phyloP scores from a whole-genome alignment of 2,888 invertebrate genomes.

The Adelognathus sp. region DNA sequence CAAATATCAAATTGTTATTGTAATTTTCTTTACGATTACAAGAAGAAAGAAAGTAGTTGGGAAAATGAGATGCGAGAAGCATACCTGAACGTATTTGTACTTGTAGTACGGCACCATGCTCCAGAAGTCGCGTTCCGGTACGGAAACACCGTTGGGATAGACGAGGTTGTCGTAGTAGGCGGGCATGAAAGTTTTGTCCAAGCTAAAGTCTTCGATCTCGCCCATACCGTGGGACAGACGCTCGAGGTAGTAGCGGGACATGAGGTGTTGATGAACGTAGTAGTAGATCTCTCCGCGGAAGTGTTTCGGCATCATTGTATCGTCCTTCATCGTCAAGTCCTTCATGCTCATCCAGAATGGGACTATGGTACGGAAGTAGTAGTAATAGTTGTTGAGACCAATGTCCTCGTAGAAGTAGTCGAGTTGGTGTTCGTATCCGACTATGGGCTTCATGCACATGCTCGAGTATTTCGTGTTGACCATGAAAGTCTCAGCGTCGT shows the following conservation, averaged over 20 bases:
- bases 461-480: constrained; percentile 85
- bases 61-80: not conserved
- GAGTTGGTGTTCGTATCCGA: constrained; percentile 84
- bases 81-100: constrained; percentile 71
- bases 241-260: constrained; percentile 88
- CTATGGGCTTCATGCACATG: constrained; percentile 81
- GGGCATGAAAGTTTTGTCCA: constrained; percentile 81
- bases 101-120: constrained; percentile 76
- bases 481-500: constrained; percentile 63
- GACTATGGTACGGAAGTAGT: constrained; percentile 85
- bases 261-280: constrained; percentile 86
- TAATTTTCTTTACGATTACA: too few species aligned
- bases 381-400: constrained; percentile 87
- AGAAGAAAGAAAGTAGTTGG: not conserved
- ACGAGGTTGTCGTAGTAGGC: constrained; percentile 86
- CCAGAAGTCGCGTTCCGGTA: constrained; percentile 83
- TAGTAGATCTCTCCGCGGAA: constrained; percentile 86
- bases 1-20: too few species aligned
- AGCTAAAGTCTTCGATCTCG: constrained; percentile 84
- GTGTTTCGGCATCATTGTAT: constrained; percentile 78
- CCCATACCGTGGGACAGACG: constrained; percentile 86
- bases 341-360: constrained; percentile 86
- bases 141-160: constrained; percentile 85
- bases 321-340: too few species aligned
- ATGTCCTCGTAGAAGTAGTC: constrained; percentile 88